Evolutionary conservation across 2,113 vertebrate species (phyloP).

Genomic region (Irena cyanogastra): DNA sequence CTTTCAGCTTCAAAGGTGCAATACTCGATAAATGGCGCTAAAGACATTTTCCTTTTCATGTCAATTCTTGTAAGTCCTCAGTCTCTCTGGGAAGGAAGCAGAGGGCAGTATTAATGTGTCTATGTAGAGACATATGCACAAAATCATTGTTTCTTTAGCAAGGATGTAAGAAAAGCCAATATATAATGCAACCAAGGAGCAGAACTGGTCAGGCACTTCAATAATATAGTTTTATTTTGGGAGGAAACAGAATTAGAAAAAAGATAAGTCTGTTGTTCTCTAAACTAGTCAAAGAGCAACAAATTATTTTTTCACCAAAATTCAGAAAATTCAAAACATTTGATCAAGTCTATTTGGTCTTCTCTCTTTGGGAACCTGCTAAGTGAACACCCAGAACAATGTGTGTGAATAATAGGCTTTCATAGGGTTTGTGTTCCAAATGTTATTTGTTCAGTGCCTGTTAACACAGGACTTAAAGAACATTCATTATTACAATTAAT

Average conservation of each 20-base stretch:
- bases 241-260: background rate
- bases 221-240: background rate
- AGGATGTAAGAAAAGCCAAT: background rate
- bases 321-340: background rate
- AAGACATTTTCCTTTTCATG: background rate
- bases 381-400: background rate
- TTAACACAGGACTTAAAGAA: background rate
- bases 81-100: background rate
- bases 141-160: background rate
- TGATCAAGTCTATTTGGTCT: background rate
- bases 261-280: background rate
- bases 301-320: background rate
- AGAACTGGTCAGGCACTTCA: background rate
- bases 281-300: background rate
- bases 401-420: background rate
- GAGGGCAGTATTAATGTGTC: background rate
- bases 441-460: background rate
- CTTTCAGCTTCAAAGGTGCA: background rate
- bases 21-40: background rate
- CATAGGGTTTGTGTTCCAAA: background rate
- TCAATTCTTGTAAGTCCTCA: background rate
- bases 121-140: background rate
- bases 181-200: background rate
- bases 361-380: background rate
- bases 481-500: slow-evolving; percentile 3